phyloP scores from a whole-genome alignment of 2,113 vertebrate genomes.

The Anhinga rufa region DNA sequence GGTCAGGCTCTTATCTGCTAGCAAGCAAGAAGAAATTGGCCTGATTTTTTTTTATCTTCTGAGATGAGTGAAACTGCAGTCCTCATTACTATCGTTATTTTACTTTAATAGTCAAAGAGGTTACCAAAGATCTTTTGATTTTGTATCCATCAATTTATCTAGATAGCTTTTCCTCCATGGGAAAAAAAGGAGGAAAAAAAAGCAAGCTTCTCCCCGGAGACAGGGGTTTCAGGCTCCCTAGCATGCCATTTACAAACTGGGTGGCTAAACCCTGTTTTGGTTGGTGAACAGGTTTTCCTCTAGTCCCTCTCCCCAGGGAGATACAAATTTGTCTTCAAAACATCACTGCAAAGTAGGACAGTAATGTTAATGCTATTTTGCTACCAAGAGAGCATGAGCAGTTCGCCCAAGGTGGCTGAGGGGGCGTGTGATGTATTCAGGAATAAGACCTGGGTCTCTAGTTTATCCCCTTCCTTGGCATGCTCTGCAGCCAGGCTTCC shows the following conservation, averaged over 20 bases:
- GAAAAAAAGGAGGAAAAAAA: not conserved
- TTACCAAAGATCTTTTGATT: slow-evolving; percentile 33
- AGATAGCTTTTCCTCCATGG: not conserved
- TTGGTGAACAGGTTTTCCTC: not conserved
- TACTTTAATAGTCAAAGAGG: slow-evolving; percentile 15
- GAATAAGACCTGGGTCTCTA: fast-evolving
- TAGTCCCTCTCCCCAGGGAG: not conserved
- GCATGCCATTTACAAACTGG: not conserved
- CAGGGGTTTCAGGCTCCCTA: not conserved
- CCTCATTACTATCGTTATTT: slow-evolving; percentile 30
- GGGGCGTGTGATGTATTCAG: not conserved
- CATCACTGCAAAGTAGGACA: slow-evolving; percentile 6
- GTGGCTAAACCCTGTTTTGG: not conserved
- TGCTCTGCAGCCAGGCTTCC: not conserved
- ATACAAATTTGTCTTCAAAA: slow-evolving; percentile 1
- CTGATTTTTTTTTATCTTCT: not conserved
- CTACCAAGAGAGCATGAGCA: not conserved
- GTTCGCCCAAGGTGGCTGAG: not conserved
- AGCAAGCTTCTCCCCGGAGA: not conserved
- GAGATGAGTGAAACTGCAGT: not conserved
- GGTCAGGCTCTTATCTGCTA: slow-evolving; percentile 48
- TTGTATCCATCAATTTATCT: slow-evolving; percentile 22
- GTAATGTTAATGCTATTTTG: not conserved
- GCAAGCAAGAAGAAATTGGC: slow-evolving; percentile 12
- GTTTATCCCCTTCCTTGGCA: not conserved